These are phyloP conservation scores for Oxyura jamaicensis DNA, from an alignment of 2,113 vertebrate genomes.

Conservation along the genomic window DNA sequence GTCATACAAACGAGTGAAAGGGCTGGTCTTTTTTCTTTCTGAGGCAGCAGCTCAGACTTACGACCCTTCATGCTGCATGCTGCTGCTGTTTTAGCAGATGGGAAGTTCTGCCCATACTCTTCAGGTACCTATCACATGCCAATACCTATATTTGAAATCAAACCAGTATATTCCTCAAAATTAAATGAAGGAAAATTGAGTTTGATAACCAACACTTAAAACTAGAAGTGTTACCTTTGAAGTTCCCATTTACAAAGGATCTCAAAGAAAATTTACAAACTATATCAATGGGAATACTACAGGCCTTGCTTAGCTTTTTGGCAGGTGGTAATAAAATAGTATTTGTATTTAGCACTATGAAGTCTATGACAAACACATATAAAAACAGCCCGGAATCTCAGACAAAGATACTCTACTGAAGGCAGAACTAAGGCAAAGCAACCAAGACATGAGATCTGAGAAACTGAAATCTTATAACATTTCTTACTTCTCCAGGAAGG, in stretches of 20 bases:
- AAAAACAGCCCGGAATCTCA: not conserved
- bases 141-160: not conserved
- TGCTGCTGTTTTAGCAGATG: not conserved
- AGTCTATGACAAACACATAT: not conserved
- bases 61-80: not conserved
- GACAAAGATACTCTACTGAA: not conserved
- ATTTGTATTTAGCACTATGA: not conserved
- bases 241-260: not conserved
- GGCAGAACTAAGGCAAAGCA: conserved; percentile 8
- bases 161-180: not conserved
- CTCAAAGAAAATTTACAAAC: not conserved
- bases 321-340: not conserved
- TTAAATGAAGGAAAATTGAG: not conserved
- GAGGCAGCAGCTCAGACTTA: not conserved
- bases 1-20: not conserved
- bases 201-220: not conserved
- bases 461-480: not conserved
- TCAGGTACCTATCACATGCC: not conserved
- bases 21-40: not conserved
- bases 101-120: not conserved
- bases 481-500: not conserved
- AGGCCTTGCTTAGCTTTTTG: not conserved
- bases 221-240: not conserved
- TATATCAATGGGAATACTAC: not conserved
- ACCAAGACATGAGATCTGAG: not conserved